These are phyloP conservation scores for Torymus texanus DNA, from an alignment of 2,888 invertebrate species.

Conservation along the genomic window DNA sequence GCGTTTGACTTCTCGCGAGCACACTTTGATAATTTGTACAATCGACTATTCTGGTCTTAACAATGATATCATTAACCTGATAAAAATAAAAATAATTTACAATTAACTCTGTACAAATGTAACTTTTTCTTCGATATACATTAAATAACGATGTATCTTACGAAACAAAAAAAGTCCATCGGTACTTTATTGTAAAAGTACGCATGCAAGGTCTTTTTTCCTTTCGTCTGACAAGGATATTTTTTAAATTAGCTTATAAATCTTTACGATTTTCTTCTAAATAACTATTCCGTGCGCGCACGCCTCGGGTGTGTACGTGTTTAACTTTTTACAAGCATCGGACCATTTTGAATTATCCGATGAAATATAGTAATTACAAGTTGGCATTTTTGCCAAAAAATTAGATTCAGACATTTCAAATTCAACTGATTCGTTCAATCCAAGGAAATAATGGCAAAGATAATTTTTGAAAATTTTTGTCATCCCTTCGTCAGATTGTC, in stretches of 20 bases:
- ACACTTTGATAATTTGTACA: slow-evolving; percentile 71
- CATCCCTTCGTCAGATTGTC: slow-evolving; percentile 33
- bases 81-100: slow-evolving; percentile 61
- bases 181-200: slow-evolving; percentile 26
- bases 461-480: slow-evolving; percentile 2
- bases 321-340: slow-evolving; percentile 51
- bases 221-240: slow-evolving; percentile 33
- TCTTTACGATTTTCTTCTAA: slow-evolving; percentile 38
- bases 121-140: slow-evolving; percentile 57
- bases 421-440: slow-evolving; percentile 28
- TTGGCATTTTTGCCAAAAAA: slow-evolving; percentile 15
- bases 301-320: slow-evolving; percentile 28
- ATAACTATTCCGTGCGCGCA: slow-evolving; percentile 46
- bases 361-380: slow-evolving; percentile 45
- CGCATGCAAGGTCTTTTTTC: slow-evolving; percentile 52
- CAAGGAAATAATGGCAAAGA: slow-evolving; percentile 1
- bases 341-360: slow-evolving; percentile 52
- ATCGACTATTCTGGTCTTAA: slow-evolving; percentile 67
- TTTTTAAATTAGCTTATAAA: slow-evolving; percentile 49
- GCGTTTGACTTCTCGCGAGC: slow-evolving; percentile 50
- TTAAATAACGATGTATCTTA: slow-evolving; percentile 49
- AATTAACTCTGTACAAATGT: slow-evolving; percentile 61
- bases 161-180: slow-evolving; percentile 51
- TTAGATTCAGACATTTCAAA: slow-evolving; percentile 12
- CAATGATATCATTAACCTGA: slow-evolving; percentile 62